Evolutionary conservation across 2,113 vertebrate genomes (phyloP), one percentile per base, ranked within the genome.

Genomic region (Osmerus mordax): DNA sequence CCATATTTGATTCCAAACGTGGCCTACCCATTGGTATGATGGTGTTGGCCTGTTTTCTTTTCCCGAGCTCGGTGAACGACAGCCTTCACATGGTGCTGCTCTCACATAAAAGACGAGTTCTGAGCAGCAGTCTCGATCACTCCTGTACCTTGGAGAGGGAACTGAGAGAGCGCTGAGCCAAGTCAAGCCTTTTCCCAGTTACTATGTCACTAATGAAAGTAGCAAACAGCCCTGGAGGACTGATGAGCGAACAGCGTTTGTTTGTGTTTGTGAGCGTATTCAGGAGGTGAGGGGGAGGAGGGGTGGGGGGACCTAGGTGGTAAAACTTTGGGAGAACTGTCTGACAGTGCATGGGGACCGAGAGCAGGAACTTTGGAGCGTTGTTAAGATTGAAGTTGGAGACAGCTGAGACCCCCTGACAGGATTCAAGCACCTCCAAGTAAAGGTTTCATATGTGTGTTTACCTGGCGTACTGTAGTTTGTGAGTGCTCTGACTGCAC

Each of bases 151-250:
- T 74, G 74, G 82, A 89, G 87, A 87, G 76, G 77, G 75, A 78
- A 80, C 82, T 69, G 82, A 72, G 84, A 69, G 14, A 69, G 85
- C 81, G 66, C 78, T 14, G 78, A 89, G 83, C 80, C 87, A 85
- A 88, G 87, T 84, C 83, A 55, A 87, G 82, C 84, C 82, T 84
- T 82, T 78, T 76, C 84, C 79, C 80, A 76, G 21, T 74, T 79
- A 84, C 86, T 89, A 85, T 89, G 89, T 89, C 87, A 82, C 87
- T 92, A 90, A 92, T 91, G 89, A 92, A 91, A 91, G 89, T 82
- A 84, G 84, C 87, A 88, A 89, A 86, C 81, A 85, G 83, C 84
- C 89, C 86, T 87, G 78, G 88, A 90, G 89, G 88, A 86, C 81
- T 69, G 74, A 64, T 18, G 16, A 36, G 68, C 60, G 78, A 88